Percentiles rank a stretch among this genome's conserved stretches.
Evolutionary conservation across 2,888 invertebrate species (phyloP).

Genomic region (Caenorhabditis drosophilae): DNA sequence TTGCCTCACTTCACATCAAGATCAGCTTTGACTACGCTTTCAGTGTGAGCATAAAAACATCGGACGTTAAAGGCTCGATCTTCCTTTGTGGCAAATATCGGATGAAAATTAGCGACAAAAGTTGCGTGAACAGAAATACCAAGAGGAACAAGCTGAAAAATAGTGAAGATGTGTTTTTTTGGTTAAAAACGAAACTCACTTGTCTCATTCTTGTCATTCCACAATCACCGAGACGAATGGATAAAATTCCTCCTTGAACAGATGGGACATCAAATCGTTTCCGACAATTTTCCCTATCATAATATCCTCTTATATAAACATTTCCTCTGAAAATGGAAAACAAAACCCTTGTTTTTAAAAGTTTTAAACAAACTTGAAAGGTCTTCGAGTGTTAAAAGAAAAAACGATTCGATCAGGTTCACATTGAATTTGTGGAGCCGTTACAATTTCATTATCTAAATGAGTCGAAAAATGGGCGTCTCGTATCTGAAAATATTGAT

Average conservation of each 20-base stretch:
- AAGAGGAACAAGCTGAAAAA: slow-evolving; percentile 50
- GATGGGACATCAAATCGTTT: slow-evolving; percentile 56
- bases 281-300: slow-evolving; percentile 52
- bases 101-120: slow-evolving; percentile 63
- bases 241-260: slow-evolving; percentile 42
- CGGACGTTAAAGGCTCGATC: slow-evolving; percentile 63
- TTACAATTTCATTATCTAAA: slow-evolving; percentile 52
- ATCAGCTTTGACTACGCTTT: slow-evolving; percentile 47
- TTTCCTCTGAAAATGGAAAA: slow-evolving; percentile 60
- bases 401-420: slow-evolving; percentile 52
- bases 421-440: slow-evolving; percentile 54
- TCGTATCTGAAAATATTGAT: too few relatives aligned
- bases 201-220: slow-evolving; percentile 63
- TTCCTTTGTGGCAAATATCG: slow-evolving; percentile 61
- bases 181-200: slow-evolving; percentile 23
- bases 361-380: slow-evolving; percentile 44
- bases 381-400: slow-evolving; percentile 45
- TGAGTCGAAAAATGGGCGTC: slow-evolving; percentile 12
- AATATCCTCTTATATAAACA: slow-evolving; percentile 63
- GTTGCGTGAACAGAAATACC: slow-evolving; percentile 60
- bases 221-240: slow-evolving; percentile 61
- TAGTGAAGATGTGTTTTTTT: slow-evolving; percentile 2
- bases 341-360: too few relatives aligned
- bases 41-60: slow-evolving; percentile 61
- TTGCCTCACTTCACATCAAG: slow-evolving; percentile 50